Evolutionary conservation across 2,113 vertebrate species (phyloP).

Genomic region (Sturnira hondurensis): DNA sequence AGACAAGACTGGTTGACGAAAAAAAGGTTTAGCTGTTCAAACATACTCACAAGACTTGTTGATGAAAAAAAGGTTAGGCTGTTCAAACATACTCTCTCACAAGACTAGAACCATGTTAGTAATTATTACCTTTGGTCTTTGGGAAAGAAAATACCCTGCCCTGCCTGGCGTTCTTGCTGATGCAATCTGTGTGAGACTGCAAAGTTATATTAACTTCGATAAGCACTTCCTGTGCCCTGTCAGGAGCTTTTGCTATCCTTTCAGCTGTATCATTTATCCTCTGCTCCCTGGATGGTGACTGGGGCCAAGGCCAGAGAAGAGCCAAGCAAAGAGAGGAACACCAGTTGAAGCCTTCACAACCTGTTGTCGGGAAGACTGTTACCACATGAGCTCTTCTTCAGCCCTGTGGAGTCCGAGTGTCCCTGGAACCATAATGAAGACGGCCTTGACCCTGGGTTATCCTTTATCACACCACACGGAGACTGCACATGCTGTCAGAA

Average conservation of each 20-base stretch:
- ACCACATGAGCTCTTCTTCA: background rate
- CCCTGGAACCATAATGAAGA: background rate
- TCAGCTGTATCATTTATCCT: background rate
- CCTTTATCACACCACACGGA: conserved; percentile 50
- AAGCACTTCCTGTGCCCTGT: background rate
- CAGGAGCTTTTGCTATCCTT: background rate
- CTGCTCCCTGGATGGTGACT: background rate
- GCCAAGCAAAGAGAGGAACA: background rate
- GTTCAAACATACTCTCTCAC: background rate
- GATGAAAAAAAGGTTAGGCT: background rate
- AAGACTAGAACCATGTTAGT: background rate
- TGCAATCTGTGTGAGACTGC: background rate
- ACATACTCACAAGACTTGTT: background rate
- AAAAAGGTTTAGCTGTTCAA: background rate
- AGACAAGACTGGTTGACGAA: background rate
- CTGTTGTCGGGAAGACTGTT: background rate
- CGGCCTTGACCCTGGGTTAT: background rate
- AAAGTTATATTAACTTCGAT: background rate
- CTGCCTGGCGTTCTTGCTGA: background rate
- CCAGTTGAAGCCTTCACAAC: background rate
- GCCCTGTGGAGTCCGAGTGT: background rate
- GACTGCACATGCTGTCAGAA: conserved; percentile 66
- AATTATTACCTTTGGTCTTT: background rate
- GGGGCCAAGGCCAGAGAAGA: background rate
- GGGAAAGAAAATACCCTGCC: background rate